phyloP scores from a whole-genome alignment of 1,140 invertebrate species.

The Schmidtea mediterranea region DNA sequence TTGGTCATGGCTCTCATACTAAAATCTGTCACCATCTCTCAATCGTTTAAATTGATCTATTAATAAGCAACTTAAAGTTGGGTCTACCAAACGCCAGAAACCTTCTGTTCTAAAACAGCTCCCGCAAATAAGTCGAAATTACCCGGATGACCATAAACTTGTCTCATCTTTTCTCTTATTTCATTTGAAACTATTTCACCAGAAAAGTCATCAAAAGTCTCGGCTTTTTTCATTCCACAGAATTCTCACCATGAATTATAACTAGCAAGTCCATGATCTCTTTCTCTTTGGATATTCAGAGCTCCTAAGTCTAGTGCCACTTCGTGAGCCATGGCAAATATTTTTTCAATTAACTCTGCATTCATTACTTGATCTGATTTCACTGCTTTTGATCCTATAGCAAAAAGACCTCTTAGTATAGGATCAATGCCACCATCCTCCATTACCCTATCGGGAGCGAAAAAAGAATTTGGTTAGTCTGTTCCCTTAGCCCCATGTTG shows the following conservation, averaged over 20 bases:
- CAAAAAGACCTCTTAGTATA: constrained; percentile 66
- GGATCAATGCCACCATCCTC: no score
- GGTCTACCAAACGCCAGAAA: constrained; percentile 55
- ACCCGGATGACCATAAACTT: constrained; percentile 68
- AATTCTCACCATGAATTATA: constrained; percentile 58
- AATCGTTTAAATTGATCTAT: constrained; percentile 64
- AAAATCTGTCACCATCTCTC: constrained; percentile 71
- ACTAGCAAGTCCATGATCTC: constrained; percentile 71
- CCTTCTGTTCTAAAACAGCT: constrained; percentile 60
- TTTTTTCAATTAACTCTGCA: constrained; percentile 68
- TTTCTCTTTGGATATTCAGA: constrained; percentile 73
- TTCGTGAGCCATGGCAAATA: constrained; percentile 58
- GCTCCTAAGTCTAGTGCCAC: constrained; percentile 75
- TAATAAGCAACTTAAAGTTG: constrained; percentile 62
- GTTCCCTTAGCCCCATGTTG: no score
- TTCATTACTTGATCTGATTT: constrained; percentile 58
- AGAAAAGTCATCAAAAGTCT: no score
- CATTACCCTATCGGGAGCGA: no score
- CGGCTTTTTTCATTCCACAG: no score
- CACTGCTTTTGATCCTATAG: constrained; percentile 47
- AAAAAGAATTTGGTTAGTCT: no score
- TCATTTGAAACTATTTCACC: no score
- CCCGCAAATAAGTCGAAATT: constrained; percentile 91
- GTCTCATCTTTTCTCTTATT: constrained; percentile 46
- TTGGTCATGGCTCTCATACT: constrained; percentile 61